These are phyloP conservation scores for Scyliorhinus canicula DNA, from an alignment of 2,797 vertebrate species.

Conservation along the genomic window DNA sequence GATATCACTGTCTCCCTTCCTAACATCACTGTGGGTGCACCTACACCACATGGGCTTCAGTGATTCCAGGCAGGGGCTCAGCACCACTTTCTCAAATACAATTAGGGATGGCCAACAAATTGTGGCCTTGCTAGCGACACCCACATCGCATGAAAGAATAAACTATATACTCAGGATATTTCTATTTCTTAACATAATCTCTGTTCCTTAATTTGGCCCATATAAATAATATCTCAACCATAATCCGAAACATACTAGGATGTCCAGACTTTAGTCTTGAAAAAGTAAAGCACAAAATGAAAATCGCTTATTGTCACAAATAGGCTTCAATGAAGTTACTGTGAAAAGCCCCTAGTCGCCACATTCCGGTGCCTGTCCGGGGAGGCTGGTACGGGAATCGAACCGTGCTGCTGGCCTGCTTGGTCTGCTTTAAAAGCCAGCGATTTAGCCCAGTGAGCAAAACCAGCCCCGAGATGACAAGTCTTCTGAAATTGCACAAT, in stretches of 20 bases:
- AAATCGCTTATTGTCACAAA: too few species aligned
- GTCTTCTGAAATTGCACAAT: background rate
- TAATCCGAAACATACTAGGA: background rate
- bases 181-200: background rate
- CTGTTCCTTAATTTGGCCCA: background rate
- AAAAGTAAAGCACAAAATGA: background rate
- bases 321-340: too few species aligned
- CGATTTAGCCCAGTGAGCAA: too few species aligned
- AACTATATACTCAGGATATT: background rate
- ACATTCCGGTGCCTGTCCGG: too few species aligned
- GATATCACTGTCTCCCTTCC: background rate
- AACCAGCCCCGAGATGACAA: too few species aligned
- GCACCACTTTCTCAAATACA: background rate
- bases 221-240: background rate
- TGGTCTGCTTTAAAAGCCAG: too few species aligned
- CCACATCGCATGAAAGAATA: background rate
- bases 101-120: background rate
- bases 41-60: background rate
- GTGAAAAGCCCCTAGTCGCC: too few species aligned
- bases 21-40: background rate
- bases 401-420: too few species aligned
- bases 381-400: too few species aligned
- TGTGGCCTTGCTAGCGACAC: background rate
- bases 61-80: background rate
- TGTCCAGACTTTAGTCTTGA: background rate